These are phyloP conservation scores for Sphaerodactylus townsendi DNA, from an alignment of 2,113 vertebrate species.

Conservation along the genomic window DNA sequence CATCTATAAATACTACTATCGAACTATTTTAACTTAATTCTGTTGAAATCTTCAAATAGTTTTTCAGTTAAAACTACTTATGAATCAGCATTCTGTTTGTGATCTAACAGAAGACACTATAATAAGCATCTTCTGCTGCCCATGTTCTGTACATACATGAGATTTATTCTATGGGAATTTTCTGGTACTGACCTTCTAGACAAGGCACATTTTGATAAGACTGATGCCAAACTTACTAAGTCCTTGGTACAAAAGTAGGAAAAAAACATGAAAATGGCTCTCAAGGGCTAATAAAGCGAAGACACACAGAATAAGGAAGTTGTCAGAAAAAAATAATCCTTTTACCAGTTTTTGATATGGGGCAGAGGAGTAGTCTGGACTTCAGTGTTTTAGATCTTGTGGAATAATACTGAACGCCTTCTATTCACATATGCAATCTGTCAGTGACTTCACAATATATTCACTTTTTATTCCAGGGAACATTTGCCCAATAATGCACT, in stretches of 20 bases:
- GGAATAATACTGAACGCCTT: not conserved
- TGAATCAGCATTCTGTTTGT: not conserved
- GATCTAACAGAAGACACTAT: not conserved
- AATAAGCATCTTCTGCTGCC: not conserved
- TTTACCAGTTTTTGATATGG: not conserved
- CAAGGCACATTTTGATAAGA: not conserved
- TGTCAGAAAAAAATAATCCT: not conserved
- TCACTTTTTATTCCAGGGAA: not conserved
- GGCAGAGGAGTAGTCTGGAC: not conserved
- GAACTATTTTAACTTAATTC: too few species aligned
- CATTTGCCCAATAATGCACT: not conserved
- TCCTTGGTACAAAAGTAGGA: not conserved
- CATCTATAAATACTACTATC: too few species aligned
- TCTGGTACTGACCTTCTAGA: not conserved
- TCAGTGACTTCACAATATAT: not conserved
- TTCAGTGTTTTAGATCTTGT: not conserved
- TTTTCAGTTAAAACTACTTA: not conserved
- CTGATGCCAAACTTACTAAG: not conserved
- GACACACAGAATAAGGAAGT: not conserved
- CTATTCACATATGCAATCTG: not conserved
- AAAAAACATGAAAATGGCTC: not conserved
- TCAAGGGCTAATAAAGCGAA: not conserved
- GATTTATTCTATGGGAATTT: not conserved
- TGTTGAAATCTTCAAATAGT: not conserved
- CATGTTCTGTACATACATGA: not conserved